phyloP scores from a whole-genome alignment of 2,113 vertebrate species.

The Neolamprologus cancellatus region DNA sequence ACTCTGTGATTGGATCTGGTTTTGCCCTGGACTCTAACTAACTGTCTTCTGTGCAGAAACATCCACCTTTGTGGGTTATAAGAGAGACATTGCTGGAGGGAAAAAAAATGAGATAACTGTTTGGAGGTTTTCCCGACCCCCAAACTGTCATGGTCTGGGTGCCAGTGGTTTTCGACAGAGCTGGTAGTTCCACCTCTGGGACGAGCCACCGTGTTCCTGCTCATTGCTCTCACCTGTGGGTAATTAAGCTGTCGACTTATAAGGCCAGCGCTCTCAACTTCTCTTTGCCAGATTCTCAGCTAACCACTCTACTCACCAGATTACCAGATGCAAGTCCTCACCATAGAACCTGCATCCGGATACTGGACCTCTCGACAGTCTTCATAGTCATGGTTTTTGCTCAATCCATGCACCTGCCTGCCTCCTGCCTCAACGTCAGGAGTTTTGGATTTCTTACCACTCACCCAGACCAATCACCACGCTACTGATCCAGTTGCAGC shows the following conservation, averaged over 20 bases:
- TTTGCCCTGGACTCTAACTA: neutral
- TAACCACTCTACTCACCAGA: neutral
- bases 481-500: neutral
- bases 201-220: neutral
- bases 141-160: neutral
- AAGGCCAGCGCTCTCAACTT: neutral
- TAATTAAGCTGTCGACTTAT: neutral
- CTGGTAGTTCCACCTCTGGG: neutral
- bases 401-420: neutral
- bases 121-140: neutral
- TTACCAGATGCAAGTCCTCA: neutral
- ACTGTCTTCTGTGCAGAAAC: neutral
- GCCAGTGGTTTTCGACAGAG: neutral
- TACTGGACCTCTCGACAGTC: neutral
- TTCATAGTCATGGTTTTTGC: neutral
- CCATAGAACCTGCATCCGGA: neutral
- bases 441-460: neutral
- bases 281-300: neutral
- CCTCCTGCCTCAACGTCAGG: neutral
- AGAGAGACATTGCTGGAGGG: neutral
- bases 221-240: neutral
- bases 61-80: fast-evolving
- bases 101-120: fast-evolving
- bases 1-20: neutral
- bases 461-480: neutral